Evolutionary conservation across 2,113 vertebrate species (phyloP).

Genomic region (Raphicerus campestris): DNA sequence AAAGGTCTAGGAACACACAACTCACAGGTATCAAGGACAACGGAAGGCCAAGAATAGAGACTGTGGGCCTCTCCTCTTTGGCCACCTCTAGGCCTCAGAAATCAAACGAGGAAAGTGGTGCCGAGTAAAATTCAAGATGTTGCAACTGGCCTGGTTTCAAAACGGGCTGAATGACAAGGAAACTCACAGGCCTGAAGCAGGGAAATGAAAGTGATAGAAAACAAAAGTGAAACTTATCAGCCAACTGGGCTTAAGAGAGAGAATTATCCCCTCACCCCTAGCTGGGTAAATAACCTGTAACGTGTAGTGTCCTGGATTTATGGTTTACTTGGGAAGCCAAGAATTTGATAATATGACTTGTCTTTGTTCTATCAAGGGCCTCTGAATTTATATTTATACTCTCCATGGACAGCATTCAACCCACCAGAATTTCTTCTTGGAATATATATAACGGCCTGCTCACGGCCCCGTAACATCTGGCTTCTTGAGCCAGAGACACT

Average conservation of each 20-base stretch:
- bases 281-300: neutral
- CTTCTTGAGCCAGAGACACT: neutral
- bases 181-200: neutral
- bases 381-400: neutral
- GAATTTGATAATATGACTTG: neutral
- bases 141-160: neutral
- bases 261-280: neutral
- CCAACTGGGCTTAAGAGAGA: neutral
- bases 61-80: neutral
- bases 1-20: neutral
- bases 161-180: neutral
- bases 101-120: neutral
- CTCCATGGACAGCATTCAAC: neutral
- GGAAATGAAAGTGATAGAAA: neutral
- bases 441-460: neutral
- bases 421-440: neutral
- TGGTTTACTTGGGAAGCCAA: neutral
- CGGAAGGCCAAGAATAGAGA: fast-evolving
- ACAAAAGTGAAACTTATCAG: conserved; percentile 51
- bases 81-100: neutral
- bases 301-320: neutral
- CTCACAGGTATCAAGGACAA: neutral
- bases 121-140: neutral
- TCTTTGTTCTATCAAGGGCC: neutral
- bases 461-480: neutral